Evolutionary conservation across 2,797 vertebrate genomes (phyloP).

Genomic region (Holocentrus rufus): DNA sequence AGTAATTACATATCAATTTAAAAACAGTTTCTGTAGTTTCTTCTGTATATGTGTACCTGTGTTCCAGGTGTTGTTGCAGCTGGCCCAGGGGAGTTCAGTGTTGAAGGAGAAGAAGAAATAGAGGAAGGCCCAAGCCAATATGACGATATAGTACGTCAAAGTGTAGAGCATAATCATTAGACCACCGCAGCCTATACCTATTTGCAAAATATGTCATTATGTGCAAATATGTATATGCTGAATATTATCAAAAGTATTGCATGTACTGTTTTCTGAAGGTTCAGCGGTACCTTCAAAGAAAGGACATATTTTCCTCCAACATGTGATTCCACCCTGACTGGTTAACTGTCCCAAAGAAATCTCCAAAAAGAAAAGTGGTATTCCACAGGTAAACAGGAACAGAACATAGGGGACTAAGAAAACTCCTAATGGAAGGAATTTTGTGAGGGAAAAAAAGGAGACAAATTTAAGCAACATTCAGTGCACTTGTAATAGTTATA

Average conservation of each 20-base stretch:
- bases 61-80: constrained; percentile 79
- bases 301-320: constrained; percentile 78
- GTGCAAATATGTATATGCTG: constrained; percentile 8
- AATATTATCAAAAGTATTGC: neutral
- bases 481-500: neutral
- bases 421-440: constrained; percentile 54
- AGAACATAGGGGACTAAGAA: constrained; percentile 77
- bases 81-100: constrained; percentile 76
- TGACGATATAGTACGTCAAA: constrained; percentile 75
- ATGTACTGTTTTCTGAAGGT: constrained; percentile 9
- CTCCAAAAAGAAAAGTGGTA: constrained; percentile 78
- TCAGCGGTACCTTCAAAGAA: constrained; percentile 67
- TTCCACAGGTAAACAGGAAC: constrained; percentile 73
- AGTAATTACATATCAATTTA: neutral
- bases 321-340: constrained; percentile 74
- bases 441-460: neutral
- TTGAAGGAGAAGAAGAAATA: constrained; percentile 76
- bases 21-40: neutral
- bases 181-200: constrained; percentile 74
- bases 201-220: neutral
- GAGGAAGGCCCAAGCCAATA: constrained; percentile 77
- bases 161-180: constrained; percentile 69
- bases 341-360: constrained; percentile 75
- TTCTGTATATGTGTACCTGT: constrained; percentile 61
- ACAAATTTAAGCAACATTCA: neutral